A percentile compares a stretch with the other conserved stretches of the same genome.
Conservation (phyloP, 1,140 invertebrate genomes). For the Oryctes rhinoceros region DNA sequence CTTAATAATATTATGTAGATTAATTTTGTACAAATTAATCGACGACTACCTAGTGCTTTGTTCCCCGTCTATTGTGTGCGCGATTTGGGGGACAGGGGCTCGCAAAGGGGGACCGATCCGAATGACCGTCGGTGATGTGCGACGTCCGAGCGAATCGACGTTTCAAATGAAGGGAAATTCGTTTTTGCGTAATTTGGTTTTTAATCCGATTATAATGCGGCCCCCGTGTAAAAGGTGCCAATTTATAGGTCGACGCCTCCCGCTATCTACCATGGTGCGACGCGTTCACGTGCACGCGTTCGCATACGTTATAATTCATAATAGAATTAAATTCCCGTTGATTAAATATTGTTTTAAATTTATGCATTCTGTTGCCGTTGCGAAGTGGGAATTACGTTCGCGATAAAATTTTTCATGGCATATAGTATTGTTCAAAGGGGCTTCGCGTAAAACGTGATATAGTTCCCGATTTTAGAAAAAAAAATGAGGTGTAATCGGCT, state of each 20-base stretch:
- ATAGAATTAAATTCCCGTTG: slow-evolving; percentile 10
- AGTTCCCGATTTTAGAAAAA: too few species aligned
- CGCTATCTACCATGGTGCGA: neutral
- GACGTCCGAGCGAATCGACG: too few species aligned
- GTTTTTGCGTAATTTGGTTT: slow-evolving; percentile 10
- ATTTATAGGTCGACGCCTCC: neutral
- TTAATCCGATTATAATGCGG: slow-evolving; percentile 4
- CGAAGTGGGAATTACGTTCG: neutral
- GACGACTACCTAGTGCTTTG: neutral
- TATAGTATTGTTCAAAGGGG: neutral
- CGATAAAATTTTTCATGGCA: neutral
- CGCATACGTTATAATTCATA: neutral
- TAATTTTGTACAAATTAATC: slow-evolving; percentile 30
- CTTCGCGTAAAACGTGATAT: too few species aligned
- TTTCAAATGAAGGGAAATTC: neutral
- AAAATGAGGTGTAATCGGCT: too few species aligned
- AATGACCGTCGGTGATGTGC: too few species aligned
- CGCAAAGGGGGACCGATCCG: too few species aligned
- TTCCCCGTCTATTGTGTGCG: neutral
- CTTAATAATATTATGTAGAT: slow-evolving; percentile 32
- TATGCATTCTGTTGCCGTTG: neutral
- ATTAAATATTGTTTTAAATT: slow-evolving; percentile 17
- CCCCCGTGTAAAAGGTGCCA: neutral
- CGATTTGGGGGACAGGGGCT: too few species aligned
- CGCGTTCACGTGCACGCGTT: neutral